Evolutionary conservation across 2,797 vertebrate species (phyloP).

Genomic region (Micromesistius poutassou): DNA sequence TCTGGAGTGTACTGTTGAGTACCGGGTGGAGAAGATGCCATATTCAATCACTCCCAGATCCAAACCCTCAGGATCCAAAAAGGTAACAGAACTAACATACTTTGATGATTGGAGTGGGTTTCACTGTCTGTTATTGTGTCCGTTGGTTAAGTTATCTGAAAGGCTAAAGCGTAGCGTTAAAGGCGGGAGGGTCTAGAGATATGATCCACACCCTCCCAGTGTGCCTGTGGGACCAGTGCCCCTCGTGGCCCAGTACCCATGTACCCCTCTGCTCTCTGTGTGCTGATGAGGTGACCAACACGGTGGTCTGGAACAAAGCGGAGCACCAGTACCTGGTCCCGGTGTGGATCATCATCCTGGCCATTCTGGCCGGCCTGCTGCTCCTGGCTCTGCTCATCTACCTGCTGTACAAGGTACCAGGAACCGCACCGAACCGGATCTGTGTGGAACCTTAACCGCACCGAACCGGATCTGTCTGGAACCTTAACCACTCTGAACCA

Average conservation of each 20-base stretch:
- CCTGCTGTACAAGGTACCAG: constrained; percentile 85
- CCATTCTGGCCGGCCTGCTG: constrained; percentile 82
- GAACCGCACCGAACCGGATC: neutral
- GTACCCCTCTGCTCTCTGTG: neutral
- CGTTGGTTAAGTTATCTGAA: neutral
- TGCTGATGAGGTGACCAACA: constrained; percentile 71
- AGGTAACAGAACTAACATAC: constrained; percentile 58
- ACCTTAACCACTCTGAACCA: neutral
- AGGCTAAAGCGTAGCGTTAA: neutral
- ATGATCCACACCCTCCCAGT: neutral
- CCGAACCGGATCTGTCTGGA: too few relatives aligned
- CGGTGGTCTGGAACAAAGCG: constrained; percentile 80
- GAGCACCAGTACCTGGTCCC: constrained; percentile 79
- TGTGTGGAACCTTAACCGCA: too few relatives aligned
- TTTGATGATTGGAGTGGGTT: neutral
- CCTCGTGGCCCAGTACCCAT: neutral
- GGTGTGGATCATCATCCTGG: constrained; percentile 89
- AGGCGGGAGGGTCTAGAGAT: neutral
- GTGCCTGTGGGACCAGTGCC: neutral
- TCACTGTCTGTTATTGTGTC: neutral
- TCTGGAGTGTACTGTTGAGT: constrained; percentile 83
- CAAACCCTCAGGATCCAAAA: constrained; percentile 72
- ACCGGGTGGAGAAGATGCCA: constrained; percentile 78
- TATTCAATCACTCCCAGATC: constrained; percentile 78
- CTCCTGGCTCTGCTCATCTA: constrained; percentile 88